A percentile compares a stretch with the other conserved stretches of the same genome.
phyloP scores from a whole-genome alignment of 2,113 vertebrate species.

The Thermophis baileyi region DNA sequence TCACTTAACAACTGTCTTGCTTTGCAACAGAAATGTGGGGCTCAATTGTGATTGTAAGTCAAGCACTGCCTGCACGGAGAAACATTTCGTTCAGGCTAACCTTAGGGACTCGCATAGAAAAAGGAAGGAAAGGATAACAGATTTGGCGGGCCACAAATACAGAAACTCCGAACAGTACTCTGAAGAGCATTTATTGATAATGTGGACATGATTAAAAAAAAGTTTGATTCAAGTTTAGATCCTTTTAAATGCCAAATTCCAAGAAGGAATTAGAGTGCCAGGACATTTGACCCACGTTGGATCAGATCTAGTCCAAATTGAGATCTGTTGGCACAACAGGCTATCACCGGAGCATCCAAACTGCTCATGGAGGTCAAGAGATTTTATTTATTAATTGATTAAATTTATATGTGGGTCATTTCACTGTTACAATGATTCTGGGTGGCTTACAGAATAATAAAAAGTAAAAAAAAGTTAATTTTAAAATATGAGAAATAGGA shows the following conservation, averaged over 20 bases:
- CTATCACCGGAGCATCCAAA: background rate
- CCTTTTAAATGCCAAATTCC: background rate
- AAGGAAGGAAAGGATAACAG: slow-evolving; percentile 12
- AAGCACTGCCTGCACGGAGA: background rate
- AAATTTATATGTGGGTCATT: background rate
- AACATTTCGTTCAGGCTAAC: background rate
- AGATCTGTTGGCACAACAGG: background rate
- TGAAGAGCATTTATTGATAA: background rate
- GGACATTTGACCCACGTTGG: background rate
- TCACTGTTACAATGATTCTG: background rate
- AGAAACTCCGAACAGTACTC: background rate
- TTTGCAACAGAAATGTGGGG: background rate
- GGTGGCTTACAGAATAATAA: background rate
- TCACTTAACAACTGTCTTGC: background rate
- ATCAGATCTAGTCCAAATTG: background rate
- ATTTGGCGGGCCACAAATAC: background rate
- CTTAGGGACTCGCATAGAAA: background rate
- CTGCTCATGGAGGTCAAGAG: background rate
- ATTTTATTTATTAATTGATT: background rate
- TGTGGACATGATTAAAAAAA: background rate
- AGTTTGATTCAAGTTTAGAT: background rate
- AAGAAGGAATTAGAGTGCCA: background rate
- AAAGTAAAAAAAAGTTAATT: background rate
- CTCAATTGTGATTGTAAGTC: background rate
- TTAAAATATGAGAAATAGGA: background rate